Percentiles rank a stretch among this genome's conserved stretches.
phyloP scores from a whole-genome alignment of 2,888 invertebrate species.

The Diplazon laetatorius region DNA sequence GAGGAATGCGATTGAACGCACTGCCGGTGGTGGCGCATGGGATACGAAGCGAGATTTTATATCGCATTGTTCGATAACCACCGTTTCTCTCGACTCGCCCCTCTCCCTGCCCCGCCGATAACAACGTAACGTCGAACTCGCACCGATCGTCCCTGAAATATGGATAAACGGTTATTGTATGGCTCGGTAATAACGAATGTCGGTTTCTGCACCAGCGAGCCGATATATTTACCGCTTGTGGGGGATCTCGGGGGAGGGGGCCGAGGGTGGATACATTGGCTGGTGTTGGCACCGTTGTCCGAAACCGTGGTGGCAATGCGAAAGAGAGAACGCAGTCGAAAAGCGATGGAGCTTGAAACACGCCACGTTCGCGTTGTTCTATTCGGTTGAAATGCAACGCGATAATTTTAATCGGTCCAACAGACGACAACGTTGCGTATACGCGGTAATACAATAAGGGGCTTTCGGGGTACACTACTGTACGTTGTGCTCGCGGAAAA shows the following conservation, averaged over 20 bases:
- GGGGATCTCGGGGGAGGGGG: conserved; percentile 14
- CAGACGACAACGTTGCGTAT: conserved; percentile 20
- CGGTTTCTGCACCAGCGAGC: conserved; percentile 53
- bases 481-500: conserved; percentile 2
- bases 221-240: conserved; percentile 47
- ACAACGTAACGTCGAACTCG: conserved; percentile 7
- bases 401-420: conserved; percentile 43
- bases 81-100: not conserved
- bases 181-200: conserved; percentile 56
- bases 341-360: conserved; percentile 43
- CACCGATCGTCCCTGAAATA: conserved; percentile 51
- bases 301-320: conserved; percentile 1
- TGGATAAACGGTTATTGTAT: conserved; percentile 63
- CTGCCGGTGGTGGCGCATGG: not conserved
- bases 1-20: conserved; percentile 38
- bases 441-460: not conserved
- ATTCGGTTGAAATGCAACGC: conserved; percentile 33
- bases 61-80: conserved; percentile 34
- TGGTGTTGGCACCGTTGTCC: conserved; percentile 7
- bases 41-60: conserved; percentile 33
- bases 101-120: not conserved
- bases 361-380: conserved; percentile 12
- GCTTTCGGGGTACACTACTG: not conserved
- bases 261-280: conserved; percentile 25
- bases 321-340: not conserved